A percentile compares a stretch with the other conserved stretches of the same genome.
These are phyloP conservation scores for Drosophila willistoni DNA, from an alignment of 1,140 invertebrate genomes.

Conservation along the genomic window DNA sequence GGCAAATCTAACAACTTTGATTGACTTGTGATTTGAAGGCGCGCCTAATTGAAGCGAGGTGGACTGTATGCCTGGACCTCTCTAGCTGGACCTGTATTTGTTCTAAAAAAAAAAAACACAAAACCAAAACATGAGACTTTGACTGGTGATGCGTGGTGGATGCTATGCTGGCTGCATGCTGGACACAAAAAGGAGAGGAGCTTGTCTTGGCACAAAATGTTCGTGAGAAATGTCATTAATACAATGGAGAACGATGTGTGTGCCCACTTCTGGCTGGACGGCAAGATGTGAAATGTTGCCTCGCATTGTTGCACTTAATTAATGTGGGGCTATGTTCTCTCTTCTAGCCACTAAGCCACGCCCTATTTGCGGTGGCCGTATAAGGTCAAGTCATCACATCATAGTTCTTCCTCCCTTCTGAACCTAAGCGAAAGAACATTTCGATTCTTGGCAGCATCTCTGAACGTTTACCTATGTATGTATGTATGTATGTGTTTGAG, in stretches of 20 bases:
- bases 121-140: not conserved
- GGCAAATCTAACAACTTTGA: conserved; percentile 79
- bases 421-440: conserved; percentile 15
- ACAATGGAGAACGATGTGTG: conserved; percentile 56
- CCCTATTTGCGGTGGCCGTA: conserved; percentile 38
- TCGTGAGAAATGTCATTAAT: conserved; percentile 81
- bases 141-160: conserved; percentile 20
- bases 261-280: conserved; percentile 44
- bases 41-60: conserved; percentile 76
- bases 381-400: conserved; percentile 64
- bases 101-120: too few relatives aligned
- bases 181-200: conserved; percentile 24
- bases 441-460: conserved; percentile 44
- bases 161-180: conserved; percentile 2
- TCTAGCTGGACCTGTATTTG: conserved; percentile 20
- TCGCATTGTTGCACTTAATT: conserved; percentile 79
- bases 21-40: conserved; percentile 80
- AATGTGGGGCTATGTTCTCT: conserved; percentile 57
- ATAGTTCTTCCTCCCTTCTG: conserved; percentile 29
- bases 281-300: conserved; percentile 54
- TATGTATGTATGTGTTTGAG: not conserved
- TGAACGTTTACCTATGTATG: conserved; percentile 60
- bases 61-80: conserved; percentile 2
- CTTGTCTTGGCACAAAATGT: conserved; percentile 46
- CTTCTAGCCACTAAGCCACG: conserved; percentile 63